These are phyloP conservation scores for Mellilla xanthometata DNA, from an alignment of 2,888 invertebrate species.

Conservation along the genomic window DNA sequence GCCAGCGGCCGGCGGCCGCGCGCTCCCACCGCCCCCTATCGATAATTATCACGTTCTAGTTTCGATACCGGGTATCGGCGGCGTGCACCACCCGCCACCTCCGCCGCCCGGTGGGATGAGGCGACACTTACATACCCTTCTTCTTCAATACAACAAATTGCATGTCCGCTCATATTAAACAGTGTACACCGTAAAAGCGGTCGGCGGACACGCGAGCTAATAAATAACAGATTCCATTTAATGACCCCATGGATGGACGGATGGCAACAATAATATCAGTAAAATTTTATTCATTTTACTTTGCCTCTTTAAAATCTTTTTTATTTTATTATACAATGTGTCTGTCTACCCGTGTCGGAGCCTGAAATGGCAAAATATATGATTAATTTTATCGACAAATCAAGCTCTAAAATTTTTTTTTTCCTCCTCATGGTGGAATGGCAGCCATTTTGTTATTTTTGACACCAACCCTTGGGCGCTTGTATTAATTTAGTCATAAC, in stretches of 20 bases:
- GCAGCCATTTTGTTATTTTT: too few relatives aligned
- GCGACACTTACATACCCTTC: conserved; percentile 69
- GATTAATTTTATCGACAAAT: too few relatives aligned
- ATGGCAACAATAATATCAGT: conserved; percentile 34
- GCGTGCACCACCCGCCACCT: conserved; percentile 42
- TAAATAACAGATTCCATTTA: conserved; percentile 60
- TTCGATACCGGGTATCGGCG: conserved; percentile 70
- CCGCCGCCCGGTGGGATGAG: conserved; percentile 63
- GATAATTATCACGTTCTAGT: conserved; percentile 77
- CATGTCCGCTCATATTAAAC: conserved; percentile 74
- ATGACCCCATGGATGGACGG: conserved; percentile 46
- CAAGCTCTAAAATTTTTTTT: too few relatives aligned
- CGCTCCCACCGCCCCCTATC: conserved; percentile 43
- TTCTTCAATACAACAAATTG: conserved; percentile 61
- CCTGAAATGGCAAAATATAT: too few relatives aligned
- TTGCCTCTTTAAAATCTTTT: too few relatives aligned
- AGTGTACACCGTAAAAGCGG: conserved; percentile 67
- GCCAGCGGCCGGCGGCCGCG: conserved; percentile 51
- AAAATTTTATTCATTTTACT: conserved; percentile 36
- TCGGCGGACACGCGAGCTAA: conserved; percentile 61
- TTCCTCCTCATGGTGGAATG: too few relatives aligned
- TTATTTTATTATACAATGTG: too few relatives aligned
- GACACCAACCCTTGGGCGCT: too few relatives aligned
- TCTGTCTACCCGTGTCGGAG: too few relatives aligned
- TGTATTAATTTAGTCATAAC: too few relatives aligned